Evolutionary conservation across 1,140 invertebrate species (phyloP).

Genomic region (Mycetomoellerius zeteki): DNA sequence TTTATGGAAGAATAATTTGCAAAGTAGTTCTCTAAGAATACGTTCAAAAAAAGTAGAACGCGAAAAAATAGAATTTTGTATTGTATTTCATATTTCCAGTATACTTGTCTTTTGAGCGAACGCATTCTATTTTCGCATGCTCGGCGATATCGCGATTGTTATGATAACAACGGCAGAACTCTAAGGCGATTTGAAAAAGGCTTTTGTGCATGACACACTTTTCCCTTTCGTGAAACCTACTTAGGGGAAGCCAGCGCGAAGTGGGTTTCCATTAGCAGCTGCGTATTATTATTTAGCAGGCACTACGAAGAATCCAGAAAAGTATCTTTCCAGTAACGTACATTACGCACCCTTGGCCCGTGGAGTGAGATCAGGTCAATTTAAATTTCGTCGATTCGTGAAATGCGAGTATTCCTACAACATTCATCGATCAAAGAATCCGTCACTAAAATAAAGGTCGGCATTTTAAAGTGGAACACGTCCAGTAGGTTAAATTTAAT

Average conservation of each 20-base stretch:
- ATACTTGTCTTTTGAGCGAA: not conserved
- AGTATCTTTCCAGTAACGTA: constrained; percentile 67
- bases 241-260: constrained; percentile 72
- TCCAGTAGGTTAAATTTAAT: constrained; percentile 33
- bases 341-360: not conserved
- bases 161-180: constrained; percentile 58
- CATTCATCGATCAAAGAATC: constrained; percentile 4
- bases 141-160: constrained; percentile 49
- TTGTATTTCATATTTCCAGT: constrained; percentile 4
- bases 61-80: not conserved
- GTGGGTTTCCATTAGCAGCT: constrained; percentile 77
- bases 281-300: constrained; percentile 76
- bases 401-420: not conserved
- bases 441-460: constrained; percentile 35
- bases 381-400: constrained; percentile 33
- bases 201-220: constrained; percentile 77
- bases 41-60: not conserved
- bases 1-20: not conserved
- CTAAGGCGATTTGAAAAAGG: constrained; percentile 76
- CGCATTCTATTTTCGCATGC: constrained; percentile 27
- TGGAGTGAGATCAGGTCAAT: not conserved
- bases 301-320: constrained; percentile 69
- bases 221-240: constrained; percentile 75
- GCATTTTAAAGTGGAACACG: constrained; percentile 24
- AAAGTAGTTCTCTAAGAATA: not conserved